Percentiles rank a stretch among this genome's conserved stretches.
These are phyloP conservation scores for Drosophila pseudotakahashii DNA, from an alignment of 2,888 invertebrate species.

Conservation along the genomic window DNA sequence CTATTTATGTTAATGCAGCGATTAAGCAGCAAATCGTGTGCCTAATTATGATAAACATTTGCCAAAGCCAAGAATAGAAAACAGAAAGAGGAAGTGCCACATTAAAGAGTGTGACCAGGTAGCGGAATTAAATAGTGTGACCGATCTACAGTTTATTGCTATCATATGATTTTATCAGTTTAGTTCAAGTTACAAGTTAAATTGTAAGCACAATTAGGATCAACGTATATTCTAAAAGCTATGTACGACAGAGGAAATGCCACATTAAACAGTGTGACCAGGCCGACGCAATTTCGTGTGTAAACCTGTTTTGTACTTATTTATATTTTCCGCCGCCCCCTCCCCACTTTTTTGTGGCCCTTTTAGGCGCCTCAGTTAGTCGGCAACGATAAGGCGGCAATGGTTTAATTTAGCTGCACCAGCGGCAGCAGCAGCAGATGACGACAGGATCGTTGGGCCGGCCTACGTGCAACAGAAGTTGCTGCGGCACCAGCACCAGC, in stretches of 20 bases:
- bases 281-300: background rate
- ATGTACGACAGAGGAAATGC: no score
- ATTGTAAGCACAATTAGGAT: background rate
- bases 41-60: slow-evolving; percentile 76
- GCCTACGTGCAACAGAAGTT: slow-evolving; percentile 66
- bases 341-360: slow-evolving; percentile 42
- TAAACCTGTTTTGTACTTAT: slow-evolving; percentile 25
- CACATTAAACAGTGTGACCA: slow-evolving; percentile 6
- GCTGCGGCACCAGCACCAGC: slow-evolving; percentile 14
- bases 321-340: background rate
- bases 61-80: slow-evolving; percentile 34
- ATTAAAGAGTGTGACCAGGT: slow-evolving; percentile 20
- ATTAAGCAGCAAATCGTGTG: slow-evolving; percentile 77
- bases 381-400: slow-evolving; percentile 75
- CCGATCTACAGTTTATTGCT: background rate
- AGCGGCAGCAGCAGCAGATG: slow-evolving; percentile 68
- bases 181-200: no score
- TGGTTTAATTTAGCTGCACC: slow-evolving; percentile 78
- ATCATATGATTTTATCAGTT: background rate
- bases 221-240: background rate
- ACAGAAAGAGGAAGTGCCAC: slow-evolving; percentile 21
- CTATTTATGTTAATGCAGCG: slow-evolving; percentile 63
- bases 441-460: slow-evolving; percentile 79
- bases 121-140: background rate
- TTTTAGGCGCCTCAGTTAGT: slow-evolving; percentile 56